These are phyloP conservation scores for Galaxias olidus DNA, from an alignment of 2,797 vertebrate genomes.

Conservation along the genomic window DNA sequence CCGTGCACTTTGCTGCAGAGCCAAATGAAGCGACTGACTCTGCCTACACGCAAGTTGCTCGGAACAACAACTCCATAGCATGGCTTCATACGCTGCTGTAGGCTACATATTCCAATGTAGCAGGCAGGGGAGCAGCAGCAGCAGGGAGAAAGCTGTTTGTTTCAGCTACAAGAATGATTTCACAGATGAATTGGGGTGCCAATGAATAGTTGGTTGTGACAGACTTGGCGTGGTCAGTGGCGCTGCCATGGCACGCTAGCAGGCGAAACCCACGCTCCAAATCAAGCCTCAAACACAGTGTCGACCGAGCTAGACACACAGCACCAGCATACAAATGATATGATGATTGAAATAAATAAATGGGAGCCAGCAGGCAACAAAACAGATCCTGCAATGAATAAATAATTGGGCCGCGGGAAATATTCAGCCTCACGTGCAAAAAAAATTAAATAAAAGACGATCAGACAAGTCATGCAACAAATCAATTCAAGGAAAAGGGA, in stretches of 20 bases:
- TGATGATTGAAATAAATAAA: constrained; percentile 3
- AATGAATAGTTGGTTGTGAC: constrained; percentile 42
- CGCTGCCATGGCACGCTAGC: constrained; percentile 34
- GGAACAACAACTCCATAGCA: background rate
- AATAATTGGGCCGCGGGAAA: no score
- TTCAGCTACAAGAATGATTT: constrained; percentile 39
- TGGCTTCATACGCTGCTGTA: constrained; percentile 38
- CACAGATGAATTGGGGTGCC: constrained; percentile 35
- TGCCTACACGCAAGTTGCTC: constrained; percentile 9
- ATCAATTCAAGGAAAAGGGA: no score
- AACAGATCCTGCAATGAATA: no score
- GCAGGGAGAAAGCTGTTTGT: constrained; percentile 49
- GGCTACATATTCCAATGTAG: constrained; percentile 45
- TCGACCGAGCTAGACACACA: no score
- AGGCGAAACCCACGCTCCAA: constrained; percentile 11
- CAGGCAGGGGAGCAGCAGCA: constrained; percentile 53
- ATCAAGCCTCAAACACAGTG: constrained; percentile 13
- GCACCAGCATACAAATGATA: constrained; percentile 26
- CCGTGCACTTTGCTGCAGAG: constrained; percentile 18
- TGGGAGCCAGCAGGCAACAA: no score
- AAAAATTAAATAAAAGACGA: no score
- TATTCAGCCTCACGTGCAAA: no score
- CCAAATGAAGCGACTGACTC: constrained; percentile 31
- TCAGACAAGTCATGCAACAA: no score
- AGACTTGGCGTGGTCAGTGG: constrained; percentile 18